Percentiles rank a stretch among this genome's conserved stretches.
phyloP scores from a whole-genome alignment of 2,888 invertebrate species.

The Temnothorax rugatulus region DNA sequence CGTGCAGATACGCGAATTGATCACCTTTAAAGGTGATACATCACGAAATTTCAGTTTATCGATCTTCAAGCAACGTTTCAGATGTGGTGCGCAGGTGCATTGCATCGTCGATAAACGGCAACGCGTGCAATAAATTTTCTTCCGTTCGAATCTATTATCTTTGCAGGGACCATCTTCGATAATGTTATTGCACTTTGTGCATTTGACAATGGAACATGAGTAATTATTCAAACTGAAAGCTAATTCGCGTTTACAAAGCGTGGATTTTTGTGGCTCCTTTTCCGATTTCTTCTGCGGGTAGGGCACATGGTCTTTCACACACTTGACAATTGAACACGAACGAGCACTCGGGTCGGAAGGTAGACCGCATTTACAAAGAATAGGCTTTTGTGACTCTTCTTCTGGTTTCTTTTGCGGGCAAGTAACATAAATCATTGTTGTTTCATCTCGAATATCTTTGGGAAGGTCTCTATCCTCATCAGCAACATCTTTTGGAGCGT shows the following conservation, averaged over 20 bases:
- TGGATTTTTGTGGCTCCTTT: background rate
- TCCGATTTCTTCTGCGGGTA: background rate
- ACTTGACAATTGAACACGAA: slow-evolving; percentile 11
- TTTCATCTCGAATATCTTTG: slow-evolving; percentile 5
- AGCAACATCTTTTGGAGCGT: background rate
- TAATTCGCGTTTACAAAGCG: background rate
- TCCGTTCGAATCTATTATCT: background rate
- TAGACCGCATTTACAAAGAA: slow-evolving; percentile 29
- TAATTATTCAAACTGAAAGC: background rate
- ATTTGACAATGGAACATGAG: slow-evolving; percentile 12
- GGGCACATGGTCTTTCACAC: background rate
- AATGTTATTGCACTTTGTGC: background rate
- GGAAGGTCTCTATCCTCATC: background rate
- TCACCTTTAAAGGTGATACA: slow-evolving; percentile 32
- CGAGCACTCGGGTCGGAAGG: background rate
- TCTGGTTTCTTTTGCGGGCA: background rate
- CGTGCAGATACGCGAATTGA: background rate
- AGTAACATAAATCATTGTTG: background rate
- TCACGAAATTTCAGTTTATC: slow-evolving; percentile 19
- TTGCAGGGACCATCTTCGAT: background rate
- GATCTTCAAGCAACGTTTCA: slow-evolving; percentile 60
- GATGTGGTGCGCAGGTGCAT: slow-evolving; percentile 29
- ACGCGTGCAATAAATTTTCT: slow-evolving; percentile 29
- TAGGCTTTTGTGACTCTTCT: background rate
- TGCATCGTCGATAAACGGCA: background rate